phyloP scores from a whole-genome alignment of 1,140 invertebrate species.

The Drosophila navojoa region DNA sequence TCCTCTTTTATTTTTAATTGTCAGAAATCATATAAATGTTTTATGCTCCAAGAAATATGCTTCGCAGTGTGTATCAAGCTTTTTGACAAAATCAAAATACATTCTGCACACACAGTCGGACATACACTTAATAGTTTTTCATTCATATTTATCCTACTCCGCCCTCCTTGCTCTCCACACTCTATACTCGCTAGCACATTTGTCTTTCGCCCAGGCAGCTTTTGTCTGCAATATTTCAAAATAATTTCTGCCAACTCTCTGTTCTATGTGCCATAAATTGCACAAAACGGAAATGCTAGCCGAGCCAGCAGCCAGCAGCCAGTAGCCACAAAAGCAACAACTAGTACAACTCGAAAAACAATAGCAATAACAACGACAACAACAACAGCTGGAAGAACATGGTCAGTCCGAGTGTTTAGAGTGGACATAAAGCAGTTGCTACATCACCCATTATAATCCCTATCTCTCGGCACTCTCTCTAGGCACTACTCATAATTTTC shows the following conservation, averaged over 20 bases:
- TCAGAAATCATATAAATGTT: too few species aligned
- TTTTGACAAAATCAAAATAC: constrained; percentile 1
- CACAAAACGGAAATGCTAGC: constrained; percentile 42
- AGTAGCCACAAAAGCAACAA: not conserved
- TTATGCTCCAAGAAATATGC: too few species aligned
- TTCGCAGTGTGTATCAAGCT: too few species aligned
- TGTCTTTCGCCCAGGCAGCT: constrained; percentile 35
- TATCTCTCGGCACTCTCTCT: constrained; percentile 12
- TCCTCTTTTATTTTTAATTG: too few species aligned
- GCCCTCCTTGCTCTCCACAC: not conserved
- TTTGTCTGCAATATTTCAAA: constrained; percentile 57
- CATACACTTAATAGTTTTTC: constrained; percentile 39
- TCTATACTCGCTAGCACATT: constrained; percentile 8
- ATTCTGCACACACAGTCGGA: constrained; percentile 5
- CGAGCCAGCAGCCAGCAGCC: constrained; percentile 6
- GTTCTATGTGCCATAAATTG: constrained; percentile 42
- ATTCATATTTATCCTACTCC: constrained; percentile 38
- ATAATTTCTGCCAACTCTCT: constrained; percentile 42
- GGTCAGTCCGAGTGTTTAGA: constrained; percentile 35
- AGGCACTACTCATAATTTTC: constrained; percentile 28
- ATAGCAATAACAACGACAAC: constrained; percentile 5
- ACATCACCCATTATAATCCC: constrained; percentile 38
- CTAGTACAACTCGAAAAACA: constrained; percentile 5
- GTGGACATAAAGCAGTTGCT: constrained; percentile 49
- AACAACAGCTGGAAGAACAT: constrained; percentile 10